These are phyloP conservation scores for Drosophila robusta DNA, from an alignment of 2,888 invertebrate genomes.

Conservation along the genomic window DNA sequence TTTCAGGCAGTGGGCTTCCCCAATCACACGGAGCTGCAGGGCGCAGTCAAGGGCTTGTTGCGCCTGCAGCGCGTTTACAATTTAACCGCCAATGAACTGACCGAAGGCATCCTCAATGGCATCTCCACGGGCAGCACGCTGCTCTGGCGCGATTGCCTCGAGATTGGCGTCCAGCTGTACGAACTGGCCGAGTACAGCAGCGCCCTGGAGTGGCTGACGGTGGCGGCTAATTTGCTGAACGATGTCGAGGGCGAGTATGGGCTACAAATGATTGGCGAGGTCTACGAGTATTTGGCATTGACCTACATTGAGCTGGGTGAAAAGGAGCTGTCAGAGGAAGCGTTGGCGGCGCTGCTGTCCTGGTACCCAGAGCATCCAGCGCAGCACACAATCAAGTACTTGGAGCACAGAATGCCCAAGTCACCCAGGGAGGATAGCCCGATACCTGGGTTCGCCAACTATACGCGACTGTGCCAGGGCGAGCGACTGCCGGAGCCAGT, in stretches of 20 bases:
- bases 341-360: slow-evolving; percentile 44
- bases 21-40: slow-evolving; percentile 94
- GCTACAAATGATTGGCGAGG: slow-evolving; percentile 25
- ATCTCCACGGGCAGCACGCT: slow-evolving; percentile 87
- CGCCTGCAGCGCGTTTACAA: slow-evolving; percentile 96
- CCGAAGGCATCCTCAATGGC: slow-evolving; percentile 92
- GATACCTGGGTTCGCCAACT: slow-evolving; percentile 31
- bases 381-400: slow-evolving; percentile 31
- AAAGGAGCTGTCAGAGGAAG: slow-evolving; percentile 26
- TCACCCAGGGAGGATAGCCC: fast-evolving
- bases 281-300: slow-evolving; percentile 68
- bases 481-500: slow-evolving; percentile 21
- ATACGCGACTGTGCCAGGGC: slow-evolving; percentile 66
- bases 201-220: slow-evolving; percentile 61
- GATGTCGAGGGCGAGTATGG: neutral
- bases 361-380: slow-evolving; percentile 34
- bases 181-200: slow-evolving; percentile 39
- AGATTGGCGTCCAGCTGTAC: slow-evolving; percentile 67
- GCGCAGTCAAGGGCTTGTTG: slow-evolving; percentile 95
- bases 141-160: slow-evolving; percentile 65
- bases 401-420: slow-evolving; percentile 28
- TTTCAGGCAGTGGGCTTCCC: slow-evolving; percentile 85
- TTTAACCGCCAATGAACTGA: slow-evolving; percentile 92
- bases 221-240: slow-evolving; percentile 31
- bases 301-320: slow-evolving; percentile 62